phyloP scores from a whole-genome alignment of 2,888 invertebrate species.

The Chirona hameri region DNA sequence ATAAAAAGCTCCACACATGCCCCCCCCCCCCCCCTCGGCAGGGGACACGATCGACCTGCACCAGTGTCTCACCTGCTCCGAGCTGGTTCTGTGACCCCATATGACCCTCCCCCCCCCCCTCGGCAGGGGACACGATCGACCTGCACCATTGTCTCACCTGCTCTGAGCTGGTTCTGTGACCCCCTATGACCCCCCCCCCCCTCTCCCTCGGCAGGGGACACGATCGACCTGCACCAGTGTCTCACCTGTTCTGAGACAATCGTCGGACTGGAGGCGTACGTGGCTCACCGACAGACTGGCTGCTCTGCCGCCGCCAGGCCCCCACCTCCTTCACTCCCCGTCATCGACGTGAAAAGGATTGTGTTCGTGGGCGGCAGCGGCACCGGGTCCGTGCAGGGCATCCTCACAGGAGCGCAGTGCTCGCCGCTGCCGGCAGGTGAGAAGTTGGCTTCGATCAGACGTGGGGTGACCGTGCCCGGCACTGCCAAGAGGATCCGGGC shows the following conservation, averaged over 20 bases:
- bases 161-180: slow-evolving; percentile 50
- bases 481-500: too few species aligned
- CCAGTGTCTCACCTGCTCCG: slow-evolving; percentile 80
- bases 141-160: slow-evolving; percentile 85
- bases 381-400: not conserved
- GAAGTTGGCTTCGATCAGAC: not conserved
- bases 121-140: slow-evolving; percentile 47
- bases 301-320: not conserved
- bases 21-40: not conserved
- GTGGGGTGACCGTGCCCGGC: too few species aligned
- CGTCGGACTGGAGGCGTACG: slow-evolving; percentile 78
- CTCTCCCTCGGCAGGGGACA: not conserved
- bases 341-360: not conserved
- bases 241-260: slow-evolving; percentile 80
- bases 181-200: not conserved
- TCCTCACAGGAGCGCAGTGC: not conserved
- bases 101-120: too few species aligned
- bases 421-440: not conserved
- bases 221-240: slow-evolving; percentile 73
- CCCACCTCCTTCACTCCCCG: not conserved
- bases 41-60: slow-evolving; percentile 57
- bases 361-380: not conserved
- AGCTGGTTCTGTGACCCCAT: too few species aligned
- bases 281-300: slow-evolving; percentile 64
- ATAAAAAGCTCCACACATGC: too few species aligned